Evolutionary conservation across 2,113 vertebrate species (phyloP), one percentile per base, ranked within the genome.

Genomic region (Onychostoma macrolepis): DNA sequence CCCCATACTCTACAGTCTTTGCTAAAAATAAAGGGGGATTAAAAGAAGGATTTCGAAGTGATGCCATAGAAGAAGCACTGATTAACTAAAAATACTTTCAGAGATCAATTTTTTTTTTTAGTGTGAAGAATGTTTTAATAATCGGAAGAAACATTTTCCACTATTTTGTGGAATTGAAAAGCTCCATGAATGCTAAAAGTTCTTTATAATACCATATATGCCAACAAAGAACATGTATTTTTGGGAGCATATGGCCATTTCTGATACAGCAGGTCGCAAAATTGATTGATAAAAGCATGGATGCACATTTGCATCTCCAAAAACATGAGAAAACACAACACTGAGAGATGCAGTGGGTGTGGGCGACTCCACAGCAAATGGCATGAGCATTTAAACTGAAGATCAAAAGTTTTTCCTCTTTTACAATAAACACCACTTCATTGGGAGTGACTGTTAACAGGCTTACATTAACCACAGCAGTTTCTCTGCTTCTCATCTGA

Each of bases 381-480:
- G 48, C 30, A 36, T 80, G 21, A 80, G 30, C 50, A 58, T 80
- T 15, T 38, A 2, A 61, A 81, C 4, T 38, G n/a, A 17, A 80
- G 48, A 58, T 79, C 9, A 79, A 15, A 5, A 80, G 33, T 4
- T 36, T 41, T 41, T 26, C n/a, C 56, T 63, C 17, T 19, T 83
- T 80, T 63, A 63, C 80, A 53, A 33, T 45, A 67, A 67, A 69
- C 41, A 30, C 2, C 43, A 4, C 28, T 71, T 53, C 13, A 26
- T 61, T 61, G 50, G 78, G 78, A 61, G 50, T 38, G 78, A 84
- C 67, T 17, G 33, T 48, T 72, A 56, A 58, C 69, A 74, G 24
- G 33, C 45, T 19, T 41, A 19, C 4, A 56, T 84, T 15, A 72
- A 74, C 82, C 69, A 26, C 69, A 74, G 48, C 50, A 41, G 69